A percentile compares a stretch with the other conserved stretches of the same genome.
These are phyloP conservation scores for Aphidius colemani DNA, from an alignment of 2,888 invertebrate species.

Conservation along the genomic window DNA sequence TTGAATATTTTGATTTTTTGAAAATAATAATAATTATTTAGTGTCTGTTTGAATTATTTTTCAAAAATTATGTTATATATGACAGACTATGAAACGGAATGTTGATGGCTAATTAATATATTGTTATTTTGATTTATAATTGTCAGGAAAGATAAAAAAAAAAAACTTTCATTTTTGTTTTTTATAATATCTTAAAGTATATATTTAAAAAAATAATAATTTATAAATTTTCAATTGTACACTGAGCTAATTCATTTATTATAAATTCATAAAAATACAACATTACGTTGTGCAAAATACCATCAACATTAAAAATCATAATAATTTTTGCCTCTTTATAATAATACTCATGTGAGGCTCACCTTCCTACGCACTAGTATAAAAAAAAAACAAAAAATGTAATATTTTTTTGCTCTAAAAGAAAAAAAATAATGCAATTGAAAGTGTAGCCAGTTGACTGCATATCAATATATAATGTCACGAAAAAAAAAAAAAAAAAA, in stretches of 20 bases:
- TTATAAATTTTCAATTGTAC: too few relatives aligned
- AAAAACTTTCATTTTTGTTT: not conserved
- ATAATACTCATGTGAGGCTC: too few relatives aligned
- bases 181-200: too few relatives aligned
- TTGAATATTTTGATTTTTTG: too few relatives aligned
- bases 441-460: conserved; percentile 24
- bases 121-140: not conserved
- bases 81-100: conserved; percentile 4
- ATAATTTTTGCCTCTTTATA: not conserved
- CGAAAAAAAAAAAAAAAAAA: conserved; percentile 15
- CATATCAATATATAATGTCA: conserved; percentile 9
- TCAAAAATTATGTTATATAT: too few relatives aligned
- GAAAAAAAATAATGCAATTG: conserved; percentile 3
- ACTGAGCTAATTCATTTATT: too few relatives aligned
- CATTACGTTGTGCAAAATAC: too few relatives aligned
- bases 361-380: not conserved
- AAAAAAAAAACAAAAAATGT: conserved; percentile 8
- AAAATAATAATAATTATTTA: too few relatives aligned
- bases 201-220: not conserved
- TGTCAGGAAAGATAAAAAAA: conserved; percentile 10
- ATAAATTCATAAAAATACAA: too few relatives aligned
- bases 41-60: too few relatives aligned
- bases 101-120: not conserved
- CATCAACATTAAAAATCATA: too few relatives aligned
- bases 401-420: not conserved